These are phyloP conservation scores for Proisotoma minuta DNA, from an alignment of 2,888 invertebrate species.

Conservation along the genomic window DNA sequence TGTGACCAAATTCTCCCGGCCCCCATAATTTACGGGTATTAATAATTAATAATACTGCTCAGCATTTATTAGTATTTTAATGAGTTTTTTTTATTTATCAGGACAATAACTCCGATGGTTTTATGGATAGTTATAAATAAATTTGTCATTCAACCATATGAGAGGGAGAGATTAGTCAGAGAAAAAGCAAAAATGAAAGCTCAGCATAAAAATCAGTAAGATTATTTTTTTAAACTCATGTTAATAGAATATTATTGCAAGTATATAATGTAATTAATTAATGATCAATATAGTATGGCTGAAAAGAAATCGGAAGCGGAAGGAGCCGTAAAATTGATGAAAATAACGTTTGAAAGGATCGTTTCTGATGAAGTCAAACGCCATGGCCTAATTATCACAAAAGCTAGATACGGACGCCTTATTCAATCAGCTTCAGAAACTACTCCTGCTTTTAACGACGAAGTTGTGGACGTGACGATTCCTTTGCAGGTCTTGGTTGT, in stretches of 20 bases:
- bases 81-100: not conserved
- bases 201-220: constrained; percentile 66
- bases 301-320: constrained; percentile 79
- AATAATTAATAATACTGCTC: too few relatives aligned
- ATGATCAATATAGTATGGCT: constrained; percentile 56
- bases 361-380: constrained; percentile 73
- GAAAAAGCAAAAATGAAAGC: constrained; percentile 78
- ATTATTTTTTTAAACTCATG: not conserved
- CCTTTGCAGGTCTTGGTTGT: constrained; percentile 90
- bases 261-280: not conserved
- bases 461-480: constrained; percentile 85
- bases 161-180: constrained; percentile 68
- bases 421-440: constrained; percentile 43
- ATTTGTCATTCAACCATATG: constrained; percentile 77
- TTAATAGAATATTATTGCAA: not conserved
- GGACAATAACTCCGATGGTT: constrained; percentile 79
- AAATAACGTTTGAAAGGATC: constrained; percentile 79
- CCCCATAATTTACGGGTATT: constrained; percentile 74
- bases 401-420: constrained; percentile 75
- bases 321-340: constrained; percentile 84
- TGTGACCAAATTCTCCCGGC: constrained; percentile 85
- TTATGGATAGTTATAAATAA: constrained; percentile 77
- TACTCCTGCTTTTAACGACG: constrained; percentile 50
- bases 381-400: constrained; percentile 76
- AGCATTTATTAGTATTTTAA: not conserved